Percentiles rank a stretch among this genome's conserved stretches.
Evolutionary conservation across 2,797 vertebrate species (phyloP).

Genomic region (Eulemur coronatus): DNA sequence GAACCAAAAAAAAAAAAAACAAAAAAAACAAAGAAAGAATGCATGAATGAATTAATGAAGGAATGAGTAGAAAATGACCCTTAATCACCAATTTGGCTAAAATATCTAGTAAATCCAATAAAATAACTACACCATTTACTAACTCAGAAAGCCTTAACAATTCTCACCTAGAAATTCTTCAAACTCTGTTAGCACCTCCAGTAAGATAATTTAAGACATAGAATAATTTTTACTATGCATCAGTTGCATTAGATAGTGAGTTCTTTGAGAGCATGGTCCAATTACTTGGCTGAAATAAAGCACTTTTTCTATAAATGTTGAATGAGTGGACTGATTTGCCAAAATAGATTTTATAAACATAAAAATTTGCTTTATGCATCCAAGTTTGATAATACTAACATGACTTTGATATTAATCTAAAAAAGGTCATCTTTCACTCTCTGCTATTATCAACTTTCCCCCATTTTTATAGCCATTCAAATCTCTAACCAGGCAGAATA

Average conservation of each 20-base stretch:
- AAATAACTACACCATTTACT: not conserved
- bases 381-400: not conserved
- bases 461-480: not conserved
- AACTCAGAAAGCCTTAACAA: not conserved
- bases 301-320: not conserved
- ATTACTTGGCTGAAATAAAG: not conserved
- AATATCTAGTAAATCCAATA: not conserved
- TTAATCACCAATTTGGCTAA: not conserved
- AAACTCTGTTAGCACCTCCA: not conserved
- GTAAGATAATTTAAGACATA: not conserved
- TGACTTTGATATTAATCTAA: not conserved
- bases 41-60: not conserved
- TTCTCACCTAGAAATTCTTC: not conserved
- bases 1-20: not conserved
- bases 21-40: not conserved
- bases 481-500: not conserved
- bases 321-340: not conserved
- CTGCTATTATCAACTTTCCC: not conserved
- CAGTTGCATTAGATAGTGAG: not conserved
- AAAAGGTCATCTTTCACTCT: not conserved
- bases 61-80: not conserved
- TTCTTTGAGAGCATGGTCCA: not conserved
- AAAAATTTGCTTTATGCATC: not conserved
- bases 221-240: not conserved
- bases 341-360: not conserved